Base-by-base conservation (phyloP, 2,888 invertebrate species). In the Serripes groenlandicus region DNA sequence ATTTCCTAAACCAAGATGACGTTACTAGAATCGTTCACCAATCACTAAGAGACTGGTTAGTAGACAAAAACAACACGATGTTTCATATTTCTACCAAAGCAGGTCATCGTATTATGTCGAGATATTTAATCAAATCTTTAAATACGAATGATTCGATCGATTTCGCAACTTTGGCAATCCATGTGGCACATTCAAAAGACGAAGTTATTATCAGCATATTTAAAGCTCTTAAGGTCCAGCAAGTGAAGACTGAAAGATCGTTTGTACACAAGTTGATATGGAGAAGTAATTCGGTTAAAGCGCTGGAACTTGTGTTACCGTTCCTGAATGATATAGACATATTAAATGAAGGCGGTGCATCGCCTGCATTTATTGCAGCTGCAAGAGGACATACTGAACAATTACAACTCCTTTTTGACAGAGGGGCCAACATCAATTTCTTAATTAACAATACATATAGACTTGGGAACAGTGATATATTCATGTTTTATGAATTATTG, bases 361-460 rank as follows among this genome's bases (percentile, higher is more conserved):
- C 75, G 7, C 58, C 75, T 7, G 66, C 75, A 4, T 81, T 81
- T 76, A 58, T 81, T 26, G 80, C 80, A 52, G 66, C 80, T 1
- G 37, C 75, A 4, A 76, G 37, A 49, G 75, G 80, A 15, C 66
- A 81, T 58, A 42, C 34, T 1, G 35, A 66, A 30, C 75, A 75
- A 26, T 34, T 81, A 28, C 35, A 72, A 34, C 15, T 75, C 1
- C 26, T 81, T 26, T 28, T 58, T 23, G 35, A 26, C 28, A 75
- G 64, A 42, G 75, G 80, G 18, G 75, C 80, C 0, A 26, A 81
- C 52, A 60, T 72, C 1, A 42, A 49, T 4, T 81, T 81, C 60
- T 32, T 23, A 21, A 56, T 73, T 21, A 26, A 23, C 2, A 30
- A 42, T 42, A 23, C 18, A 5, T 60, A 30, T 60, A 30, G 23